Conservation (phyloP, 2,113 vertebrate genomes). For the Acrocephalus arundinaceus region DNA sequence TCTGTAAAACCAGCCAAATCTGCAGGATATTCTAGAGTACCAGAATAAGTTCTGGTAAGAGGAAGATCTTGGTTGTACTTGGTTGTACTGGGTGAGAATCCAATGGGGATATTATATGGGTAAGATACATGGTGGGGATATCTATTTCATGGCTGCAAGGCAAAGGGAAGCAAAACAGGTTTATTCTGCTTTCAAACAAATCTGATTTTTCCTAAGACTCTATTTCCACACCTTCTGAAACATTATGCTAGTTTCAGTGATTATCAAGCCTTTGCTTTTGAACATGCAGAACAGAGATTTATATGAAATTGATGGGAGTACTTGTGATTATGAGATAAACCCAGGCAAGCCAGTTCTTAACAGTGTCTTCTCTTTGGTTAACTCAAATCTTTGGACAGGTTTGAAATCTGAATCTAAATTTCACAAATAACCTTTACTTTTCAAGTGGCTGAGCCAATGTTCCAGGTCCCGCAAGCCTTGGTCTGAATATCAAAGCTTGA, state of each 20-base stretch:
- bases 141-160: neutral
- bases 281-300: neutral
- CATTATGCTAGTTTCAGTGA: neutral
- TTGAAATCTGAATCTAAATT: constrained; percentile 1
- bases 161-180: neutral
- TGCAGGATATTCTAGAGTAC: neutral
- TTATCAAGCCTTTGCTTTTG: neutral
- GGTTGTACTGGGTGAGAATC: neutral
- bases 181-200: neutral
- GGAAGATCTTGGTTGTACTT: neutral
- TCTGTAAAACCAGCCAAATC: neutral
- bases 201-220: neutral
- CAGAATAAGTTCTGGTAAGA: neutral
- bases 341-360: neutral
- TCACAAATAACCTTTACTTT: constrained; percentile 7
- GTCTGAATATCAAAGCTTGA: neutral
- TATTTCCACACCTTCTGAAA: neutral
- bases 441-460: neutral
- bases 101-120: fast-evolving
- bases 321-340: neutral
- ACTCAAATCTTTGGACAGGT: neutral
- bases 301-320: neutral
- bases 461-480: neutral
- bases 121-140: neutral
- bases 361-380: neutral